phyloP scores from a whole-genome alignment of 2,888 invertebrate genomes.

The Monoplex corrugatus region DNA sequence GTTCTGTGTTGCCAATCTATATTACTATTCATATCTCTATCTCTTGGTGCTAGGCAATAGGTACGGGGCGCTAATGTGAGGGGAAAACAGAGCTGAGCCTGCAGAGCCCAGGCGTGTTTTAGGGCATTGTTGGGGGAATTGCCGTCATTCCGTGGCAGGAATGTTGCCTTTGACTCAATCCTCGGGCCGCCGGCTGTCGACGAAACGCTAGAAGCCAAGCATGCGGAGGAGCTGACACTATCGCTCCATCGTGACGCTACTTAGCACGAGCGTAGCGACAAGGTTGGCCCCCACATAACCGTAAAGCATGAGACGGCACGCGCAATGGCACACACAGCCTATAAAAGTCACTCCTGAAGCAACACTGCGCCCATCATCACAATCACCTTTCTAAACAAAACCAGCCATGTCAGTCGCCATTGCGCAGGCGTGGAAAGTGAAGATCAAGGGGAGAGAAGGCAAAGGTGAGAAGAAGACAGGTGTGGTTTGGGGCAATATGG shows the following conservation, averaged over 20 bases:
- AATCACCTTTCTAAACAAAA: neutral
- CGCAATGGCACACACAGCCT: neutral
- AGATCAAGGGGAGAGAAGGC: neutral
- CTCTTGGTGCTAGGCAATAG: no score
- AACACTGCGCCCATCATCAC: neutral
- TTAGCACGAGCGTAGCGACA: neutral
- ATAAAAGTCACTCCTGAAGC: neutral
- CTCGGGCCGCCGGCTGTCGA: neutral
- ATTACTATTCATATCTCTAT: no score
- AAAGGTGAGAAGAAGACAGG: neutral
- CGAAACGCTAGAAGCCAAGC: neutral
- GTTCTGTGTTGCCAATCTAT: no score
- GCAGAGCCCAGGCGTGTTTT: no score
- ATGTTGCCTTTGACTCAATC: neutral
- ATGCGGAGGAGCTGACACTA: constrained; percentile 10
- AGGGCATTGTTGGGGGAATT: no score
- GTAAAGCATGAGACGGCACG: neutral
- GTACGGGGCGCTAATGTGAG: no score
- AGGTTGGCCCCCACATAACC: neutral
- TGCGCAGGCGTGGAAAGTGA: neutral
- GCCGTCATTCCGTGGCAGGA: neutral
- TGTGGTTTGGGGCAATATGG: neutral
- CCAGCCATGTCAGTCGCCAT: constrained; percentile 10
- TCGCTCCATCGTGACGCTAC: constrained; percentile 24
- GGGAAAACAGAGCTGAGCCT: no score